Conservation (phyloP, 2,797 vertebrate species). For the Coendou prehensilis region DNA sequence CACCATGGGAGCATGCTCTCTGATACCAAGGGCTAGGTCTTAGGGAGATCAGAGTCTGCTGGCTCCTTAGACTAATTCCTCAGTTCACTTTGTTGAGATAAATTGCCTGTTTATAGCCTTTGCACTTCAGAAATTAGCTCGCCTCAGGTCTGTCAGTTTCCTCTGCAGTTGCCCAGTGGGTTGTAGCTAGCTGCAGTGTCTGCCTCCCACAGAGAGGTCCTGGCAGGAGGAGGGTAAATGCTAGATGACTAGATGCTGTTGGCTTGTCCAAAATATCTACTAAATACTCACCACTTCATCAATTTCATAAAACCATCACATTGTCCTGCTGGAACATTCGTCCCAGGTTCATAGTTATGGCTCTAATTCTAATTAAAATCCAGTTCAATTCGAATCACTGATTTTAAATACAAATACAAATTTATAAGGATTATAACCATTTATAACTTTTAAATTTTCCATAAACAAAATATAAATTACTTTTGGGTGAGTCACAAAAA, state of each 20-base stretch:
- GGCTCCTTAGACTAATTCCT: background rate
- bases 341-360: background rate
- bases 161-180: background rate
- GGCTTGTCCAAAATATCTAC: background rate
- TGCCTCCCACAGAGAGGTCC: accelerated
- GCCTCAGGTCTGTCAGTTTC: background rate
- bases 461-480: background rate
- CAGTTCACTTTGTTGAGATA: background rate
- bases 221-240: accelerated
- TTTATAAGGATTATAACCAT: background rate
- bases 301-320: background rate
- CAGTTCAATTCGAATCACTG: background rate
- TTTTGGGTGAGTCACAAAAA: background rate
- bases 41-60: background rate
- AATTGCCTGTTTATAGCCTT: background rate
- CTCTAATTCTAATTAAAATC: background rate
- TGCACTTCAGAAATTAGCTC: background rate
- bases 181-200: background rate
- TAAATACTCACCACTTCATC: too few relatives aligned
- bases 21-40: background rate
- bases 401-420: background rate
- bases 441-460: background rate
- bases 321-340: background rate
- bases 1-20: accelerated
- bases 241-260: background rate